phyloP scores from a whole-genome alignment of 2,797 vertebrate species.

The Mus spretus region DNA sequence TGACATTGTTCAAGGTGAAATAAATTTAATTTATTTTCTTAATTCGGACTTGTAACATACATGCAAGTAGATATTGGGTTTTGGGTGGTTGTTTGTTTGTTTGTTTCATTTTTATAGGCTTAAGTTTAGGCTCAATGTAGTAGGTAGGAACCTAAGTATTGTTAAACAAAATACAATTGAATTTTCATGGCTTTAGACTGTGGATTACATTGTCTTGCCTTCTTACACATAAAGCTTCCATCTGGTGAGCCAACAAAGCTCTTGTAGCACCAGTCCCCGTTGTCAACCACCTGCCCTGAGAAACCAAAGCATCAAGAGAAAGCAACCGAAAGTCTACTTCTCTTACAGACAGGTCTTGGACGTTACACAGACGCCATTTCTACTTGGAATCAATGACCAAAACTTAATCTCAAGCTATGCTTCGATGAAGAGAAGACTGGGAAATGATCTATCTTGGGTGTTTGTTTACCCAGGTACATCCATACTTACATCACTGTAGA shows the following conservation, averaged over 20 bases:
- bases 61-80: not conserved
- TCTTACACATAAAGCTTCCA: not conserved
- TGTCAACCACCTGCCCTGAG: not conserved
- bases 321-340: not conserved
- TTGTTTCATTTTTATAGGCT: slow-evolving; percentile 49
- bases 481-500: not conserved
- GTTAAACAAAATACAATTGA: not conserved
- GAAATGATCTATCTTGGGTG: not conserved
- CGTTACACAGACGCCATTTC: not conserved
- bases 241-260: not conserved
- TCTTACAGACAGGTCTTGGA: slow-evolving; percentile 9
- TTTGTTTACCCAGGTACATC: not conserved
- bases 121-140: slow-evolving; percentile 8
- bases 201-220: not conserved
- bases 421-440: not conserved
- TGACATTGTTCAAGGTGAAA: slow-evolving; percentile 39
- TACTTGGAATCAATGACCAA: not conserved
- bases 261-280: not conserved
- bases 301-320: not conserved
- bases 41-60: slow-evolving; percentile 25
- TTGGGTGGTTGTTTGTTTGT: not conserved
- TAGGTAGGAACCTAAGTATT: not conserved
- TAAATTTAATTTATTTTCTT: slow-evolving; percentile 44
- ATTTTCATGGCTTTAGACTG: not conserved
- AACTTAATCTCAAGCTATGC: slow-evolving; percentile 3